phyloP scores from a whole-genome alignment of 2,797 vertebrate genomes.

The Danio kyathit region DNA sequence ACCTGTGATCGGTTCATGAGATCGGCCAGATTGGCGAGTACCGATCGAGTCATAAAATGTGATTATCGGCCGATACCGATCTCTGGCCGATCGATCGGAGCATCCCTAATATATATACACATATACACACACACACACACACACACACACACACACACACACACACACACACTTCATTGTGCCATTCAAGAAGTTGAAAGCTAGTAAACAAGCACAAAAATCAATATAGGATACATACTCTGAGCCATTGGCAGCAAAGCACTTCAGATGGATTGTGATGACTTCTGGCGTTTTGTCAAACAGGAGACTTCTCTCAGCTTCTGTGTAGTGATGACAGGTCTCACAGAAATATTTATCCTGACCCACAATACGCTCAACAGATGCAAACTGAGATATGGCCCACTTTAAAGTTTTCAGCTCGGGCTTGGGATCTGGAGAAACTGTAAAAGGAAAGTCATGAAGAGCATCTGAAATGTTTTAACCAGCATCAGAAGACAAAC shows the following conservation, averaged over 20 bases:
- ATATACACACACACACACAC: no score
- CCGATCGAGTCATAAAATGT: no score
- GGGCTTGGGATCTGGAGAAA: constrained; percentile 95
- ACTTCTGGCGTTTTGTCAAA: constrained; percentile 98
- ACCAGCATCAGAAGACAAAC: neutral
- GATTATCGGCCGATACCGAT: no score
- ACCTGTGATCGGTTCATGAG: no score
- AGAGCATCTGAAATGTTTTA: neutral
- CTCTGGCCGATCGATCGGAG: no score
- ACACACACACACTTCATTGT: no score
- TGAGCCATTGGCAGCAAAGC: constrained; percentile 93
- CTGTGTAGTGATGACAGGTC: constrained; percentile 95
- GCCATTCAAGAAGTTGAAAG: neutral
- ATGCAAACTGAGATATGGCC: constrained; percentile 97
- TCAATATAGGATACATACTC: constrained; percentile 80
- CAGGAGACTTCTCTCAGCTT: constrained; percentile 95
- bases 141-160: no score
- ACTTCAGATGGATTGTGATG: constrained; percentile 97
- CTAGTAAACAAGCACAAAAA: neutral
- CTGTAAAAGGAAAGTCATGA: constrained; percentile 69
- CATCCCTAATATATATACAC: no score
- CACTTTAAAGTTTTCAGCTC: constrained; percentile 94
- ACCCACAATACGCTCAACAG: constrained; percentile 96
- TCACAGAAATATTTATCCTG: constrained; percentile 99
- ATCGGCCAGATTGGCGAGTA: no score